Percentiles rank a stretch among this genome's conserved stretches.
Evolutionary conservation across 2,888 invertebrate genomes (phyloP).

Genomic region (Tiphia femorata): DNA sequence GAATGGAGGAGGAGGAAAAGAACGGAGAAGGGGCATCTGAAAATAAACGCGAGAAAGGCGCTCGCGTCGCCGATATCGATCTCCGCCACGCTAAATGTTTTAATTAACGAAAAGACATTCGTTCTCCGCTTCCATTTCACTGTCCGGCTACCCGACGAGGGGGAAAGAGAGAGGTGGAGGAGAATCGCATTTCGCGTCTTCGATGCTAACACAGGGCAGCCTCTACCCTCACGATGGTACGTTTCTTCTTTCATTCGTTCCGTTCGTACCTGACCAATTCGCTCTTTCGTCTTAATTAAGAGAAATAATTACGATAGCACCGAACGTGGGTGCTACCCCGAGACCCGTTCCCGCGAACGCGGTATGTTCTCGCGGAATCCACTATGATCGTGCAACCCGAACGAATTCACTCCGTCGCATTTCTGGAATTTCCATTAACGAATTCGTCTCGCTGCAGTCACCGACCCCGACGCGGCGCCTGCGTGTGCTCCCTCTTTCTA

Average conservation of each 20-base stretch:
- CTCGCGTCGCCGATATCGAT: constrained; percentile 18
- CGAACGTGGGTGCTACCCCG: not conserved
- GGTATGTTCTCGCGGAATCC: not conserved
- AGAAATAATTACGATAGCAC: not conserved
- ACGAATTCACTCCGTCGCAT: no score
- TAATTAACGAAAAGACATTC: constrained; percentile 32
- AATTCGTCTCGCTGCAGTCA: not conserved
- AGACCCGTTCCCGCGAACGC: not conserved
- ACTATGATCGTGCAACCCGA: no score
- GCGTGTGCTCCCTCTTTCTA: not conserved
- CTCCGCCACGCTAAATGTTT: constrained; percentile 28
- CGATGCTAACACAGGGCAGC: no score
- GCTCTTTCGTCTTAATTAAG: not conserved
- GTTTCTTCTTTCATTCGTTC: not conserved
- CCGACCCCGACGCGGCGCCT: not conserved
- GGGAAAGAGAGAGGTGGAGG: no score
- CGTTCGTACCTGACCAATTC: not conserved
- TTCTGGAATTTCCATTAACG: no score
- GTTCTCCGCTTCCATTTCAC: not conserved
- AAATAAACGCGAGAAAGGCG: not conserved
- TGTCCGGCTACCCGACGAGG: no score
- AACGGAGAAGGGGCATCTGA: not conserved
- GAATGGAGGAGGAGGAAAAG: not conserved
- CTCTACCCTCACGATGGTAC: no score
- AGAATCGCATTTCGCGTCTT: no score